Base-by-base conservation (phyloP, 2,888 invertebrate species). In the Ptychoptera albimana region DNA sequence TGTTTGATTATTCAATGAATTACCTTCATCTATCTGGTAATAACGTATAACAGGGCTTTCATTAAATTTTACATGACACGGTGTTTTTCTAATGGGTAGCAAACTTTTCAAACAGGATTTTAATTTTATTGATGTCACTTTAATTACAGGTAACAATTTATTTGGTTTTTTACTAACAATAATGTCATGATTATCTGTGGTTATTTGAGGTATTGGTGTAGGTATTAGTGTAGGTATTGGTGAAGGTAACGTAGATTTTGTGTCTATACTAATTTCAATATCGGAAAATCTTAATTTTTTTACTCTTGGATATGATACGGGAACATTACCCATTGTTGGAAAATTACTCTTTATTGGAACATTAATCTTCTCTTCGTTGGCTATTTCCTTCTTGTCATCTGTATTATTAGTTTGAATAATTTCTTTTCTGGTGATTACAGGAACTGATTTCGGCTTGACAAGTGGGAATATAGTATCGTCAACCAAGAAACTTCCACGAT, bases 401-500 rank as follows among this genome's bases (percentile, higher is more conserved):
- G 34, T 34, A 6, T 34, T n/a, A 34, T 6, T n/a, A 34, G 11
- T n/a, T 4, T 3, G 23, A 23, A 5, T n/a, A n/a, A n/a, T 34
- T 34, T 10, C 34, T n/a, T n/a, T 34, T n/a, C 34, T 34, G 8
- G 2, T 34, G 8, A 34, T 34, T 6, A 34, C 4, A 1, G 40
- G 31, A 7, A 40, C 10, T 2, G 31, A 32, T 15, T 40, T 40
- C 23, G 23, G 3, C 7, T 23, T 23, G 7, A 23, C 7, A 7
- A 23, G 60, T 2, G 58, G 56, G 46, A 55, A 50, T 42, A 51
- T 50, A 52, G 52, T 53, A 36, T 53, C 45, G 53, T 67, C 64
- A 14, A 63, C 64, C 39, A 78, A 60, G 53, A 75, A 74, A 35
- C 72, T 72, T 1, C 73, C 73, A 30, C 77, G 67, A 50, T 73